Conservation (phyloP, 2,888 invertebrate genomes). For the Ochropacha duplaris region DNA sequence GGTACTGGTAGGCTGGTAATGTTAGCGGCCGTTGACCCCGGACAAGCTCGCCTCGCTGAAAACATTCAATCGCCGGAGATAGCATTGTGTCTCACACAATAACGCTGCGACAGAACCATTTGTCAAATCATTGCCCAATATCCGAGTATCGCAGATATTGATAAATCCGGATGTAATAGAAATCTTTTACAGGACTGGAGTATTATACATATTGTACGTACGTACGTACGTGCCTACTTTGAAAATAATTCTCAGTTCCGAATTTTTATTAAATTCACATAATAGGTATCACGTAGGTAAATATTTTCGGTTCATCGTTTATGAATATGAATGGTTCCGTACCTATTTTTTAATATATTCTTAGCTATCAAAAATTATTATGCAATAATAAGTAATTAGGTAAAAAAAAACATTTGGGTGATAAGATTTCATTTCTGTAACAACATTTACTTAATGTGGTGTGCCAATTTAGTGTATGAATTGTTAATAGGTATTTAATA, state of each 20-base stretch:
- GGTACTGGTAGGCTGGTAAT: background rate
- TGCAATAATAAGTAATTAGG: no score
- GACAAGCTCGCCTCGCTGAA: background rate
- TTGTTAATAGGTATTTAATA: constrained; percentile 7
- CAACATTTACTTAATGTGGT: background rate
- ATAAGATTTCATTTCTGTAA: no score
- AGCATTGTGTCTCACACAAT: constrained; percentile 2
- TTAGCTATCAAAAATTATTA: no score
- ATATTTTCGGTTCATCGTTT: no score
- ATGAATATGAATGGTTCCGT: no score
- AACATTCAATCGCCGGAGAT: constrained; percentile 1
- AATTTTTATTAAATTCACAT: no score
- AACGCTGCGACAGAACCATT: background rate
- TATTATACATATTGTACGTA: no score
- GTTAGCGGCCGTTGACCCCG: constrained; percentile 4
- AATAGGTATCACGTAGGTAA: no score
- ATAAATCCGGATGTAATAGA: background rate
- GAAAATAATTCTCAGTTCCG: no score
- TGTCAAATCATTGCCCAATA: background rate
- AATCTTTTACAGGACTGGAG: background rate
- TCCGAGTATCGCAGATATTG: background rate
- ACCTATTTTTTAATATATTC: no score
- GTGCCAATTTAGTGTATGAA: constrained; percentile 9
- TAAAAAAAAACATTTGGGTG: no score
- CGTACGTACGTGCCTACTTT: no score